A percentile compares a stretch with the other conserved stretches of the same genome.
Conservation (phyloP, 2,113 vertebrate species). For the Blennius ocellaris region DNA sequence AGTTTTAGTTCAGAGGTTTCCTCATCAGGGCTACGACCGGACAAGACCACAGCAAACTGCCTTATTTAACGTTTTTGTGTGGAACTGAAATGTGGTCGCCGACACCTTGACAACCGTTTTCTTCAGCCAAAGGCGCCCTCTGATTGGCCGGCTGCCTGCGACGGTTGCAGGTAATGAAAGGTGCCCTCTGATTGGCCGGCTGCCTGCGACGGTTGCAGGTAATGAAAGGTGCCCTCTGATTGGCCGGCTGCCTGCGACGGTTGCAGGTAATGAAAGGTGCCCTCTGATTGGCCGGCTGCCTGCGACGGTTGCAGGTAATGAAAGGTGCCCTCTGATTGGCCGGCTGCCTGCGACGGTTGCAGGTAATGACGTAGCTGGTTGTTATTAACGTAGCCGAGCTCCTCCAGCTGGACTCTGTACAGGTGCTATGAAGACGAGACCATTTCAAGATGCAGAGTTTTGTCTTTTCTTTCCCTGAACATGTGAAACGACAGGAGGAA, state of each 20-base stretch:
- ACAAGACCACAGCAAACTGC: conserved; percentile 20
- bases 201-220: conserved; percentile 7
- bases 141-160: not conserved
- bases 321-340: conserved; percentile 1
- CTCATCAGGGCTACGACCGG: conserved; percentile 7
- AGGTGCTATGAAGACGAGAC: not conserved
- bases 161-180: conserved; percentile 8
- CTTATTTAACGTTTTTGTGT: conserved; percentile 27
- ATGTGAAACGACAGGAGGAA: not conserved
- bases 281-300: not conserved
- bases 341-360: conserved; percentile 1
- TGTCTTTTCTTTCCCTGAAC: not conserved
- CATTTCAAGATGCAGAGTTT: conserved; percentile 8
- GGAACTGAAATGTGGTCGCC: not conserved
- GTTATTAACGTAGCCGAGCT: conserved; percentile 2
- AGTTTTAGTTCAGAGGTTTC: not conserved
- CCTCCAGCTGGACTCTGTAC: conserved; percentile 4
- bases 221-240: not conserved
- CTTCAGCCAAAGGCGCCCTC: conserved; percentile 11
- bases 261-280: conserved; percentile 9
- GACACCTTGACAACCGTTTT: not conserved
- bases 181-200: not conserved
- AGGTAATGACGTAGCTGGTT: not conserved
- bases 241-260: not conserved
- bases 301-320: conserved; percentile 1